phyloP scores from a whole-genome alignment of 30 jellyfish, hydroid and myxozoan genomes.

The Nemopilema nomurai region DNA sequence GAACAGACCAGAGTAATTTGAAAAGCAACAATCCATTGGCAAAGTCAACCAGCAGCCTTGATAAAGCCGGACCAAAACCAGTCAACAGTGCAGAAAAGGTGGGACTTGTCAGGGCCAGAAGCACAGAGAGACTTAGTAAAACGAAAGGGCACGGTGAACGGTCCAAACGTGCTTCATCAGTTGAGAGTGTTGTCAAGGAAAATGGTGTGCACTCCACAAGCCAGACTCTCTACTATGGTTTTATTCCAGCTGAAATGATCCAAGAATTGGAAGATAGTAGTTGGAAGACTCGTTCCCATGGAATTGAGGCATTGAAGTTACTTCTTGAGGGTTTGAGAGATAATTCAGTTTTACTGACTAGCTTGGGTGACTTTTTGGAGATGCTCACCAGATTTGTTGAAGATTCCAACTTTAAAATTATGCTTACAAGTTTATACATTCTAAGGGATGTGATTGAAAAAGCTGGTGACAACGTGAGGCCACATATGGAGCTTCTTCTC shows the following conservation, averaged over 20 bases:
- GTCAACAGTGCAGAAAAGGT: conserved; percentile 64
- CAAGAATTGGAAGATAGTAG: conserved; percentile 60
- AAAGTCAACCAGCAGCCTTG: conserved; percentile 51
- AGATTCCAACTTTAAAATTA: conserved; percentile 79
- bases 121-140: conserved; percentile 55
- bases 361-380: conserved; percentile 63
- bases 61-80: conserved; percentile 51
- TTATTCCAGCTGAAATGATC: conserved; percentile 77
- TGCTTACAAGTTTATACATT: conserved; percentile 70
- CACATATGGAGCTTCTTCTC: conserved; percentile 65
- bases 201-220: conserved; percentile 5
- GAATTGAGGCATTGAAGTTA: conserved; percentile 64
- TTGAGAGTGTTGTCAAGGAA: conserved; percentile 25
- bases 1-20: neutral
- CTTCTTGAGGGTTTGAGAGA: conserved; percentile 47
- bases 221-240: conserved; percentile 69
- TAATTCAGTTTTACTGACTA: conserved; percentile 19
- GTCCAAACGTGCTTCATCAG: conserved; percentile 14
- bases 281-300: conserved; percentile 85
- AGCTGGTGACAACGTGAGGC: conserved; percentile 61
- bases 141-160: conserved; percentile 29
- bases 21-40: conserved; percentile 9
- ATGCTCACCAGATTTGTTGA: conserved; percentile 59
- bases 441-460: conserved; percentile 58
- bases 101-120: conserved; percentile 68